These are phyloP conservation scores for Lepidochrysops patricia DNA, from an alignment of 2,888 invertebrate species.

Conservation along the genomic window DNA sequence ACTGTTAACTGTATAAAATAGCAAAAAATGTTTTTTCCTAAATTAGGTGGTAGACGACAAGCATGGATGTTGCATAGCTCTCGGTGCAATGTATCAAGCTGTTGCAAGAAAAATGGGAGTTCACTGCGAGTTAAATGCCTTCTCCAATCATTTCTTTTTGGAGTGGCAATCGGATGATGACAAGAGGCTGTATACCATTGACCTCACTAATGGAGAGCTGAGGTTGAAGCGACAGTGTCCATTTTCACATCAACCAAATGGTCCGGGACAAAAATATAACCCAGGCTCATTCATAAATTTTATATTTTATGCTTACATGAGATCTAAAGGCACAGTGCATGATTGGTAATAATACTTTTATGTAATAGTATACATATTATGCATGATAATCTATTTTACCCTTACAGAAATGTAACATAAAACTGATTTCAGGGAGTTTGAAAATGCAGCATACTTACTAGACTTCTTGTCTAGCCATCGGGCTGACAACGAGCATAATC, in stretches of 20 bases:
- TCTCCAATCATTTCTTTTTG: slow-evolving; percentile 50
- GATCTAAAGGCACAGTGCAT: slow-evolving; percentile 37
- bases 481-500: slow-evolving; percentile 26
- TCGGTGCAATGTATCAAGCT: slow-evolving; percentile 44
- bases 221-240: slow-evolving; percentile 42
- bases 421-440: slow-evolving; percentile 34
- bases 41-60: slow-evolving; percentile 40
- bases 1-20: too few species aligned
- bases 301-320: slow-evolving; percentile 35
- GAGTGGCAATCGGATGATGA: slow-evolving; percentile 38
- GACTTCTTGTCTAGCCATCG: slow-evolving; percentile 33
- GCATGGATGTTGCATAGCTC: slow-evolving; percentile 35
- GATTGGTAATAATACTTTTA: slow-evolving; percentile 33
- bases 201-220: slow-evolving; percentile 38
- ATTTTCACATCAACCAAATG: slow-evolving; percentile 26
- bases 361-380: too few species aligned
- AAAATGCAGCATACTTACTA: slow-evolving; percentile 38
- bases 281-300: slow-evolving; percentile 40
- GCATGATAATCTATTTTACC: not conserved
- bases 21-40: too few species aligned
- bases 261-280: slow-evolving; percentile 30
- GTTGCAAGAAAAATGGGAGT: slow-evolving; percentile 46
- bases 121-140: slow-evolving; percentile 41
- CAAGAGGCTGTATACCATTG: slow-evolving; percentile 32
- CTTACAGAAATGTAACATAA: not conserved